Conservation (phyloP, 2,797 vertebrate species). For the Cyprinodon diabolis region DNA sequence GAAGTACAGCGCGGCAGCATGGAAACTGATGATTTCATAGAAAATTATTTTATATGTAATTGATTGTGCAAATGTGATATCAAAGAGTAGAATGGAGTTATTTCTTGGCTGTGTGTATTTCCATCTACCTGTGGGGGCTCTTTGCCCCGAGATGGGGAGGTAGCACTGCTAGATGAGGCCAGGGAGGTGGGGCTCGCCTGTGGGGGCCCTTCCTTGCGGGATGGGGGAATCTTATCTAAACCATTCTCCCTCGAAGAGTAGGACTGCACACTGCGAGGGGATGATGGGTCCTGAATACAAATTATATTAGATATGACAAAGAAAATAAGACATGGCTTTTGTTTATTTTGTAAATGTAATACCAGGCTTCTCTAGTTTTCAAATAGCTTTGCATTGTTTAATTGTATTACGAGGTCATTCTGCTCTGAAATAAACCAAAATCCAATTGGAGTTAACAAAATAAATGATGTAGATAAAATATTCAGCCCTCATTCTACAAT, state of each 20-base stretch:
- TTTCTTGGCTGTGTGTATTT: background rate
- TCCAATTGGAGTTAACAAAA: background rate
- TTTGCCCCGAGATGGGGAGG: conserved; percentile 84
- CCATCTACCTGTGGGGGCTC: conserved; percentile 76
- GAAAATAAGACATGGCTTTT: background rate
- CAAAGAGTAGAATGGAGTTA: background rate
- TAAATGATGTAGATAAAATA: background rate
- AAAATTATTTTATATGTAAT: background rate
- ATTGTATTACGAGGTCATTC: background rate
- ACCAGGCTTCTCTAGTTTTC: background rate
- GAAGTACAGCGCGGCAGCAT: background rate
- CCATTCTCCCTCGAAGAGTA: conserved; percentile 88
- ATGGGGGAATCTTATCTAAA: conserved; percentile 83
- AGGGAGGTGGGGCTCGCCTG: conserved; percentile 87
- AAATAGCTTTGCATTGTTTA: background rate
- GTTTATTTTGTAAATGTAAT: background rate
- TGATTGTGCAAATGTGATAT: background rate
- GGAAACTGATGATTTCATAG: background rate
- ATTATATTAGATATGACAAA: background rate
- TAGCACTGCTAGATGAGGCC: conserved; percentile 87
- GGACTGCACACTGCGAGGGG: conserved; percentile 88
- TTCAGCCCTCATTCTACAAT: background rate
- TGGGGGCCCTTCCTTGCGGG: conserved; percentile 79
- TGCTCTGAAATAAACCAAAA: background rate
- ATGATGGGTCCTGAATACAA: conserved; percentile 80